Evolutionary conservation across 2,113 vertebrate genomes (phyloP).

Genomic region (Loxodonta africana): DNA sequence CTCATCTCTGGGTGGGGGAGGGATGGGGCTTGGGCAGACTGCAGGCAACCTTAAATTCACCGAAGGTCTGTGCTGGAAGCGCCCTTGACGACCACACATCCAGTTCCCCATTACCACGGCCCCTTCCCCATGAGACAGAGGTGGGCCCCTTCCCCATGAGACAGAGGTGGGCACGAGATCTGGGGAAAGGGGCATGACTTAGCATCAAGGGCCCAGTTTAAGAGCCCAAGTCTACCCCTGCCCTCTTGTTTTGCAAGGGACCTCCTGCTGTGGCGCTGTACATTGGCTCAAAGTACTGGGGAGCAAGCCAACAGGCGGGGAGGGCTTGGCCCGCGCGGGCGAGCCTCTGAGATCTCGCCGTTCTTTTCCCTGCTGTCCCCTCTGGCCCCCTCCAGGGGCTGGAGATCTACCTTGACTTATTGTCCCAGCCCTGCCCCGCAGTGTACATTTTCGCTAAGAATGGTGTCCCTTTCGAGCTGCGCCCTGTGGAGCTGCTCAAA

Average conservation of each 20-base stretch:
- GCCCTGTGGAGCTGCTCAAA: conserved; percentile 86
- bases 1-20: neutral
- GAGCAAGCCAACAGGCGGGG: neutral
- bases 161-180: no score
- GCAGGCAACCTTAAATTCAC: neutral
- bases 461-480: conserved; percentile 91
- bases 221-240: fast-evolving
- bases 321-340: neutral
- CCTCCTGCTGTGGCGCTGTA: fast-evolving
- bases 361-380: no score
- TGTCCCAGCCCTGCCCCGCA: conserved; percentile 92
- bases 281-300: conserved; percentile 48
- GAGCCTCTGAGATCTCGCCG: fast-evolving
- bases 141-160: no score
- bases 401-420: conserved; percentile 93
- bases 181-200: neutral
- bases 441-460: conserved; percentile 93
- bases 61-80: neutral
- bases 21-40: neutral
- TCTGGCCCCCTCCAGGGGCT: conserved; percentile 62
- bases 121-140: no score
- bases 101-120: neutral
- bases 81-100: neutral
- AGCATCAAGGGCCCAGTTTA: fast-evolving
- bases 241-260: neutral